Evolutionary conservation across 92 coral and sea anemone genomes (phyloP), one percentile per base, ranked within the genome.

Genomic region (Nematostella vectensis): DNA sequence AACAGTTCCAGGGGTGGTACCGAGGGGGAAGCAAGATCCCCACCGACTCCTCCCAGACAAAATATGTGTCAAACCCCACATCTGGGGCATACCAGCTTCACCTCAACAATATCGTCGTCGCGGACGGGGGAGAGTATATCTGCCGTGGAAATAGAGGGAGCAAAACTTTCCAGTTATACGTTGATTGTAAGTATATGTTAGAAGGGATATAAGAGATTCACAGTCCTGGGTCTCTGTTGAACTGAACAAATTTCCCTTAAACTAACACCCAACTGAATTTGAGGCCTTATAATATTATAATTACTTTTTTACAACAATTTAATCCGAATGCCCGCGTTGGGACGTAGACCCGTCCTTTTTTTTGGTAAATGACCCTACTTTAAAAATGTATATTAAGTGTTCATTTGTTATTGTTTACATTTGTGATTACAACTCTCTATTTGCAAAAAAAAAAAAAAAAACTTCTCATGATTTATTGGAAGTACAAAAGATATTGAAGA

Each of bases 1-100:
- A 79, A 22, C 13, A 4, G 19, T 79, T 73, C 31, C 1, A 0
- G 27, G 81, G 72, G 12, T 79, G 87, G 87, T 57, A 21, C 27
- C 15, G 31, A 29, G 24, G 30, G 1, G 42, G 42, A 9, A 25
- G 8, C 8, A 59, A 29, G n/a, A 45, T 59, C 54, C 31, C 66
- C 16, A 8, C 6, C 27, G 66, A 59, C 29, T 11, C 13, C 6
- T 1, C 45, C 38, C 50, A 23, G 0, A 16, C 4, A n/a, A 57
- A 61, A 2, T 70, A 21, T 25, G 73, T 79, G 20, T 55, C 12
- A 43, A 13, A 23, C 18, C n/a, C 15, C 13, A 44, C 15, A 23
- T 39, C 25, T 55, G 29, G 2, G 23, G 17, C 15, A 4, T 37
- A 61, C 51, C 25, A 1, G 19, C 81, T 79, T 8, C 54, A 11